Base-by-base conservation (phyloP, 2,888 invertebrate genomes). In the Clunio marinus region DNA sequence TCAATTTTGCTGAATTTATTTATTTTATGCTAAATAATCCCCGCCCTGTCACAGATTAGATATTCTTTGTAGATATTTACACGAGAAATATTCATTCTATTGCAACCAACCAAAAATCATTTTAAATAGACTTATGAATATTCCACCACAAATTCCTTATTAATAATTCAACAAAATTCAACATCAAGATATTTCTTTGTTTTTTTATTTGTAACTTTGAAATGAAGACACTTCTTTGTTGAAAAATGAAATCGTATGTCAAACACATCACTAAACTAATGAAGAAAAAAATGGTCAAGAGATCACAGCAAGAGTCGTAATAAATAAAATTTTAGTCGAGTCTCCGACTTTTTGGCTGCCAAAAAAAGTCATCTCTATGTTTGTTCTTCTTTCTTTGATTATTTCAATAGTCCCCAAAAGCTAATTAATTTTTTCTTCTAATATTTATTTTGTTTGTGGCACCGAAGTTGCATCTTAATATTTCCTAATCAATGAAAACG, bases 381-480 rank as follows among this genome's bases (percentile, higher is more conserved):
- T 41, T 41, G 59, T 59, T 17, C 24, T 27, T 32, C 24, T 60
- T 60, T 62, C 20, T n/a, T 57, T 28, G 35, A 13, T 13, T 15
- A 15, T 25, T 8, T 27, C 58, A 2, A 15, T 46, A 24, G 15
- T 22, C n/a, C n/a, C n/a, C n/a, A 25, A 55, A 25, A 24, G 10
- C 25, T 37, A 60, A 60, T 60, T 60, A 63, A 63, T 63, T 63
- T 27, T n/a, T 35, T 13, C 10, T 55, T 10, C 46, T 57, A 57
- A 57, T 57, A 27, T n/a, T n/a, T n/a, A n/a, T 57, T 57, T 45
- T 63, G 45, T 63, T 63, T 63, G 25, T 63, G 41, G 63, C 25
- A 46, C 63, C 63, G 63, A 63, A 45, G 63, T 63, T 63, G 63
- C 63, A 63, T 63, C 63, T 63, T 63, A 60, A 60, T 37, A 24